phyloP scores from a whole-genome alignment of 2,797 vertebrate species.

The Jordanella pulchra region DNA sequence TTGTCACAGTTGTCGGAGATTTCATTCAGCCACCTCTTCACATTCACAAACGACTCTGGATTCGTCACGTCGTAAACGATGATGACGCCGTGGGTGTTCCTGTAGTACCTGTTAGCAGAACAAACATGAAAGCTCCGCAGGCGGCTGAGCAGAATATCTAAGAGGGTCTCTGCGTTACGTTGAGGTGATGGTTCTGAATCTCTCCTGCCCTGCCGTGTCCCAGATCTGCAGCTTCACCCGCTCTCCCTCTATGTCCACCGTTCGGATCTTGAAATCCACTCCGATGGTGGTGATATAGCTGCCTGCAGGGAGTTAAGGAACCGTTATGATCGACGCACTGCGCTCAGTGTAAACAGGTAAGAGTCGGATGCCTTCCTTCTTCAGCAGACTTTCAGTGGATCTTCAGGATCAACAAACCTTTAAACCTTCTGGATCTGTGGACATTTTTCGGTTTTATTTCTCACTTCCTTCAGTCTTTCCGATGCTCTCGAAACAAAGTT shows the following conservation, averaged over 20 bases:
- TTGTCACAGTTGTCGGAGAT: slow-evolving; percentile 88
- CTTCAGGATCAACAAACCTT: no score
- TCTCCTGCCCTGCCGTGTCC: slow-evolving; percentile 84
- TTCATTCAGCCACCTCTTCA: slow-evolving; percentile 87
- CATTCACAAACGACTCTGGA: slow-evolving; percentile 86
- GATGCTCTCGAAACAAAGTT: no score
- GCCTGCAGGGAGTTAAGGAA: slow-evolving; percentile 60
- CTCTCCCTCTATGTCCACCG: slow-evolving; percentile 84
- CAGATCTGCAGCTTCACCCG: slow-evolving; percentile 88
- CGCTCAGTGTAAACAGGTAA: no score
- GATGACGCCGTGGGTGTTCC: slow-evolving; percentile 88
- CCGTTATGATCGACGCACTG: no score
- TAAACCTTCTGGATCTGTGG: no score
- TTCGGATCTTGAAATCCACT: slow-evolving; percentile 88
- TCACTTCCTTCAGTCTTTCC: no score
- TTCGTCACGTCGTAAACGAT: slow-evolving; percentile 88
- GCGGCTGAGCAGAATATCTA: background rate
- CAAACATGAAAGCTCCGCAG: background rate
- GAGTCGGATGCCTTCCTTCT: no score
- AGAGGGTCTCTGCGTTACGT: slow-evolving; percentile 66
- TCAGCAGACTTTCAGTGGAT: no score
- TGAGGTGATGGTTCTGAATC: slow-evolving; percentile 85
- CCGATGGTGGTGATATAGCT: slow-evolving; percentile 90
- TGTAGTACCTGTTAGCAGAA: slow-evolving; percentile 80
- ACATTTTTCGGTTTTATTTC: no score